Conservation (phyloP, 2,888 invertebrate species). For the Heliconius erato region DNA sequence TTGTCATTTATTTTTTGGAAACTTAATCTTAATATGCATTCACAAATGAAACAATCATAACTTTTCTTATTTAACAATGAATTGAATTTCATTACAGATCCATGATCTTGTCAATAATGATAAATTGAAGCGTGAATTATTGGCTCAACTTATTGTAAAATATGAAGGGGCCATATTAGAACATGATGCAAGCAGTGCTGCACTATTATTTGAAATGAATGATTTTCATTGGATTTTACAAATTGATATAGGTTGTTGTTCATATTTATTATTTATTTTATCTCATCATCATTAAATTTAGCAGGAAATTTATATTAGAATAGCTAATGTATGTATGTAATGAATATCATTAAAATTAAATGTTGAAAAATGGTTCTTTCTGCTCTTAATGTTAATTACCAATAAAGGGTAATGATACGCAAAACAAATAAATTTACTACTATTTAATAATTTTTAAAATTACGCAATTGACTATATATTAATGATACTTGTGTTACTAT, state of each 20-base stretch:
- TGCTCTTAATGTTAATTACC: too few species aligned
- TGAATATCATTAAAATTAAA: background rate
- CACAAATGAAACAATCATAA: background rate
- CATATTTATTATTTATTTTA: background rate
- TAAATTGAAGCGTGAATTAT: slow-evolving; percentile 75
- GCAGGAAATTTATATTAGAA: background rate
- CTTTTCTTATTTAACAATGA: background rate
- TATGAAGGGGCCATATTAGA: slow-evolving; percentile 82
- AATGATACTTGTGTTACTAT: background rate
- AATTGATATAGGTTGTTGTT: slow-evolving; percentile 79
- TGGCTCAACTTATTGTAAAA: slow-evolving; percentile 80
- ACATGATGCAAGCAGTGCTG: slow-evolving; percentile 81
- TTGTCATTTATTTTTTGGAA: slow-evolving; percentile 26
- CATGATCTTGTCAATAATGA: slow-evolving; percentile 76
- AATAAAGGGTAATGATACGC: too few species aligned
- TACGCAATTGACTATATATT: background rate
- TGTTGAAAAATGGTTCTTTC: background rate
- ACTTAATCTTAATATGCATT: background rate
- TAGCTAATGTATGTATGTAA: background rate
- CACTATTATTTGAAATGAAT: slow-evolving; percentile 87
- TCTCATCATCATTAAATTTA: background rate
- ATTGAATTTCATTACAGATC: slow-evolving; percentile 65
- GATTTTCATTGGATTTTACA: slow-evolving; percentile 87
- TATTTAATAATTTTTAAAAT: background rate
- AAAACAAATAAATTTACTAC: too few species aligned